phyloP scores from a whole-genome alignment of 35 echinoderm and acorn worm genomes.

The Apostichopus japonicus region DNA sequence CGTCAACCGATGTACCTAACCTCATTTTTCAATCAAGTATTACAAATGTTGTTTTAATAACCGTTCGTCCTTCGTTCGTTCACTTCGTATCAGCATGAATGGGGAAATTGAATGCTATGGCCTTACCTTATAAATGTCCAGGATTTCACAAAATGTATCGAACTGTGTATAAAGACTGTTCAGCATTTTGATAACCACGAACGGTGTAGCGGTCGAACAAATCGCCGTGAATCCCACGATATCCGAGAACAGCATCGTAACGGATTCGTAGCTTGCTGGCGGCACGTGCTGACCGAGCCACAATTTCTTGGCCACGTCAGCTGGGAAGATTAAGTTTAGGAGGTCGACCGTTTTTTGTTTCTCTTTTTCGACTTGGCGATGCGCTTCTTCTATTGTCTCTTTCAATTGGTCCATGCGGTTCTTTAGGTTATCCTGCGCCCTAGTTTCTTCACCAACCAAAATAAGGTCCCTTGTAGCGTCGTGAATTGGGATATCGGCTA shows the following conservation, averaged over 20 bases:
- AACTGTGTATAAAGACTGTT: constrained; percentile 91
- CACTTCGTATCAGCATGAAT: background rate
- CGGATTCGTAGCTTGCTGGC: constrained; percentile 70
- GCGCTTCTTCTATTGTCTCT: constrained; percentile 81
- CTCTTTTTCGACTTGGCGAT: constrained; percentile 69
- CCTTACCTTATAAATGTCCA: constrained; percentile 97
- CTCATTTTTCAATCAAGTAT: constrained; percentile 10
- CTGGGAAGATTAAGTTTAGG: constrained; percentile 90
- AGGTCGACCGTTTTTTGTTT: constrained; percentile 93
- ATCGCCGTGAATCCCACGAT: constrained; percentile 96
- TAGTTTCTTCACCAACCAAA: constrained; percentile 91
- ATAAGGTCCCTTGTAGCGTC: constrained; percentile 94
- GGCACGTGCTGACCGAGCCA: constrained; percentile 82
- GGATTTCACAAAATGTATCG: constrained; percentile 81
- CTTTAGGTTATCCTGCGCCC: constrained; percentile 93
- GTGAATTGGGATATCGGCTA: constrained; percentile 96
- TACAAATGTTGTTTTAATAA: background rate
- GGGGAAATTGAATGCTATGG: background rate
- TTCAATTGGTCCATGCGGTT: constrained; percentile 96
- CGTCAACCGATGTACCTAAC: background rate
- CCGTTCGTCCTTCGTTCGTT: background rate
- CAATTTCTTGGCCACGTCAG: constrained; percentile 83
- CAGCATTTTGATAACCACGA: constrained; percentile 93
- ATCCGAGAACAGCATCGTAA: constrained; percentile 94
- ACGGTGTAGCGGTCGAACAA: constrained; percentile 86